phyloP scores from a whole-genome alignment of 2,888 invertebrate genomes.

The Torymus texanus region DNA sequence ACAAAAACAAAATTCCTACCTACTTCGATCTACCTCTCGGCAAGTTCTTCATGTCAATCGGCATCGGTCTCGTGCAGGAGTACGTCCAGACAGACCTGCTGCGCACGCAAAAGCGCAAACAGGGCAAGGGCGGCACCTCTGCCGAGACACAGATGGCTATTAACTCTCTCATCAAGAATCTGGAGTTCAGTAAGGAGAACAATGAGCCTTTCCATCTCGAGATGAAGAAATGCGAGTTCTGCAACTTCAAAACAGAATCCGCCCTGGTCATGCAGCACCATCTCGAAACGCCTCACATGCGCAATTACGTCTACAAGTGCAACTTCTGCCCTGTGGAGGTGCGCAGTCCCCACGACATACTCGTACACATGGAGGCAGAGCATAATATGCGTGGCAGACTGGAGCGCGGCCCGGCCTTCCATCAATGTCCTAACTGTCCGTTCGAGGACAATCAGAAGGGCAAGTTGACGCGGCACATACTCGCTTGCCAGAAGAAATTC shows the following conservation, averaged over 20 bases:
- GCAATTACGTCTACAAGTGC: constrained; percentile 89
- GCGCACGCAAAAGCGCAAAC: constrained; percentile 89
- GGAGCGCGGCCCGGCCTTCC: constrained; percentile 90
- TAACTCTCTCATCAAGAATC: constrained; percentile 87
- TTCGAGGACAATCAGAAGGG: constrained; percentile 96
- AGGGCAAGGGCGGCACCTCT: constrained; percentile 82
- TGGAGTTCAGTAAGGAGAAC: constrained; percentile 90
- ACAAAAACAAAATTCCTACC: constrained; percentile 78
- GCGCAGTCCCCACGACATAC: constrained; percentile 90
- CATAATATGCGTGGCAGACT: constrained; percentile 90
- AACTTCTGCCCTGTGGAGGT: constrained; percentile 89
- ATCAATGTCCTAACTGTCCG: constrained; percentile 94
- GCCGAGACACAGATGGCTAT: constrained; percentile 86
- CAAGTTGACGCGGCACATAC: constrained; percentile 90
- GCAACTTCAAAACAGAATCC: constrained; percentile 93
- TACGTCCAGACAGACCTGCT: constrained; percentile 94
- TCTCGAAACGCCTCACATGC: constrained; percentile 93
- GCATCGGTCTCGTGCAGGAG: constrained; percentile 92
- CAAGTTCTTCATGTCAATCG: constrained; percentile 93
- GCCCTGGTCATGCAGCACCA: constrained; percentile 89
- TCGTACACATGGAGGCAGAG: constrained; percentile 93
- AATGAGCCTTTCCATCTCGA: constrained; percentile 86
- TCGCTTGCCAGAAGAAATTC: constrained; percentile 92
- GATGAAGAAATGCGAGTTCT: constrained; percentile 90
- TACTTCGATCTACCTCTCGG: constrained; percentile 93